Evolutionary conservation across 2,113 vertebrate genomes (phyloP), one percentile per base, ranked within the genome.

Genomic region (Esox niger): DNA sequence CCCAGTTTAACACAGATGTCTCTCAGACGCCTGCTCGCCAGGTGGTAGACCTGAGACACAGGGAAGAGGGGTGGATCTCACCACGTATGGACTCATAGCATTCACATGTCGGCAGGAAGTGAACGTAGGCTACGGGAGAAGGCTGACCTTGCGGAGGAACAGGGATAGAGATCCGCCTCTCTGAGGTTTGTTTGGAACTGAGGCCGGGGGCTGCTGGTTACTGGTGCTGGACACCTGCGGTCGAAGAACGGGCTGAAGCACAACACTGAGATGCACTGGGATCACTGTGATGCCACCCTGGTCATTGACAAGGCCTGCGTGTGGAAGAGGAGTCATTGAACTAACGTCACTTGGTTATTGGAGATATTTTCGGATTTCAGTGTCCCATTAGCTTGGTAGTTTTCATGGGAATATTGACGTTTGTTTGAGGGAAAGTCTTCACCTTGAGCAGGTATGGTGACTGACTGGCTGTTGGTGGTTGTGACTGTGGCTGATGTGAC

Each of bases 1-100:
- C 94, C 94, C 81, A 95, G 33, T 32, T 93, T 95, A n/a, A 93
- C 49, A 80, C 94, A 96, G 26, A 96, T 84, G 58, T 95, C 93
- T 6, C 92, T 90, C 79, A 95, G 67, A 23, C 94, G 93, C 77
- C 94, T 93, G 1, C 94, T 95, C 9, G 92, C 92, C 84, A 95
- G 86, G 55, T 95, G 93, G 81, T 96, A 96, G 1, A 96, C 93
- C 94, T 96, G 27, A 46, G 32, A 43, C 9, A 27, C n/a, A 49
- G 66, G 1, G 1, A 32, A 68, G 27, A 17, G 23, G 46, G 59
- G 9, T 0, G 0, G 20, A 43, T 43, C 13, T 43, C 15, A 15
- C 4, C 11, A 43, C 9, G n/a, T 43, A 10, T 43, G 2, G 1
- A 8, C 7, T 11, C 27, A 17, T 54, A 21, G 21, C 21, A 54